Evolutionary conservation across 2,888 invertebrate species (phyloP), one percentile per base, ranked within the genome.

Genomic region (Blera fallax): DNA sequence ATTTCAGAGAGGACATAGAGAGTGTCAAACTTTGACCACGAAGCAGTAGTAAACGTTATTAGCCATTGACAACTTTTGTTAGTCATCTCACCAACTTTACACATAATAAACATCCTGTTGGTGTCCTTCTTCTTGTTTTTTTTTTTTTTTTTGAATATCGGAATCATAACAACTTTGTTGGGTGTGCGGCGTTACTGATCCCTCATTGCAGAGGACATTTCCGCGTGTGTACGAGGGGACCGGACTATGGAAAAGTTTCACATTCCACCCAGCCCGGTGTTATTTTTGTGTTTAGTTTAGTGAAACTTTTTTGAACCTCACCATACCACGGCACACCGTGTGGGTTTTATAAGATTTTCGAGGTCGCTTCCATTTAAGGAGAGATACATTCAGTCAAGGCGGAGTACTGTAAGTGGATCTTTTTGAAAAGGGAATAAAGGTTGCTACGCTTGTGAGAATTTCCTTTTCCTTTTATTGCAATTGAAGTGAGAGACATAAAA

Each of bases 11-110:
- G 34, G 18, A 21, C 45, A 45, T 14, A 56, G 18, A 3, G 21
- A 21, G 45, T 3, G 10, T 18, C 50, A 54, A 64, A 78, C 48
- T 54, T 56, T 37, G 32, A 27, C 62, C 62, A 70, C 60, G 54
- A 70, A 72, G 67, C 10, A 24, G 80, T 74, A 32, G 74, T 80
- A 74, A 74, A 67, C 52, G 24, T 67, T 67, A 74, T 74, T 80
- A 74, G 67, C 62, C 69, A 54, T 54, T 69, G 69, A 65, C 74
- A 80, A 54, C 67, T 67, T 74, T 37, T 43, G 43, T 34, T 76
- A 8, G 54, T 60, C 29, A 43, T 48, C 62, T 54, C 54, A 16
- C 37, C 34, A 81, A 81, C 52, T 81, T 81, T 81, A 60, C 74
- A 76, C 74, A 69, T 76, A 81, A 81, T 74, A 81, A 81, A 74